A percentile compares a stretch with the other conserved stretches of the same genome.
phyloP scores from a whole-genome alignment of 2,888 invertebrate species.

The Brachycybe producta region DNA sequence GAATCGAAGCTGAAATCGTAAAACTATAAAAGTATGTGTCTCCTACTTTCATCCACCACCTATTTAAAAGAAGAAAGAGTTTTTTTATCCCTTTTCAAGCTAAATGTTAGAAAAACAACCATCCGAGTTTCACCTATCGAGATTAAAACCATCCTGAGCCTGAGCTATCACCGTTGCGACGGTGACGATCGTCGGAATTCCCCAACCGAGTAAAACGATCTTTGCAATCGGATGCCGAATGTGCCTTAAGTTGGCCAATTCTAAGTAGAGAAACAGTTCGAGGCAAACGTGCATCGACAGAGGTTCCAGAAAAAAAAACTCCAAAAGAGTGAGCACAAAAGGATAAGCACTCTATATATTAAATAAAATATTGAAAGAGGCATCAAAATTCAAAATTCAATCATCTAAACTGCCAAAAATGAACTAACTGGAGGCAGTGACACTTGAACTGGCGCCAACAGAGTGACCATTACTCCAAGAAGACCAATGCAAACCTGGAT shows the following conservation, averaged over 20 bases:
- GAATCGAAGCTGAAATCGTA: constrained; percentile 7
- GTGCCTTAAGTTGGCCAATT: constrained; percentile 15
- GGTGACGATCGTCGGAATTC: constrained; percentile 18
- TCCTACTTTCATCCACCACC: constrained; percentile 16
- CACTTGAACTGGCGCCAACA: constrained; percentile 10
- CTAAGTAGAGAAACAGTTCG: constrained; percentile 19
- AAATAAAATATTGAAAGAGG: background rate
- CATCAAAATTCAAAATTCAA: background rate
- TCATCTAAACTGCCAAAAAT: background rate
- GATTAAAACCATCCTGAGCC: constrained; percentile 10
- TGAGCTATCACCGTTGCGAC: constrained; percentile 18
- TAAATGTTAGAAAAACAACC: background rate
- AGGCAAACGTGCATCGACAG: constrained; percentile 19
- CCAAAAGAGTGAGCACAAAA: constrained; percentile 47
- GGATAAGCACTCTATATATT: constrained; percentile 43
- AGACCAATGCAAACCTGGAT: constrained; percentile 17
- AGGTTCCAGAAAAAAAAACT: constrained; percentile 42
- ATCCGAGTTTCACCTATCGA: background rate
- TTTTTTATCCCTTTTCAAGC: background rate
- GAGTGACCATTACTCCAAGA: constrained; percentile 11
- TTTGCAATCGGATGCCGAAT: constrained; percentile 15
- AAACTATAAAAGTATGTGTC: constrained; percentile 13
- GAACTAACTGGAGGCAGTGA: constrained; percentile 10
- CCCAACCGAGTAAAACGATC: constrained; percentile 17
- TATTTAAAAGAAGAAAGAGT: constrained; percentile 2